phyloP scores from a whole-genome alignment of 2,113 vertebrate species.

The Alectura lathami region DNA sequence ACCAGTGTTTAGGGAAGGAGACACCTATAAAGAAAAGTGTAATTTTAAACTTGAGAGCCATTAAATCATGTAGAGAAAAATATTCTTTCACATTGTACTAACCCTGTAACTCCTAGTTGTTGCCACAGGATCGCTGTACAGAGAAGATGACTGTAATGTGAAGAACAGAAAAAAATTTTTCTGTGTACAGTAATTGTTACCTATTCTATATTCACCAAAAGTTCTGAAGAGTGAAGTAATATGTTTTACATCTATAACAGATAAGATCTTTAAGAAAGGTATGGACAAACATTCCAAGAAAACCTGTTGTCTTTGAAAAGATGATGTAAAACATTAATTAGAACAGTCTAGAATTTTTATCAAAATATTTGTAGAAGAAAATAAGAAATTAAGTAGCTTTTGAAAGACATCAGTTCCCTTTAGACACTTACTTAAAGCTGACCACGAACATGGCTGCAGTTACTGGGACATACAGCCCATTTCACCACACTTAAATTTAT shows the following conservation, averaged over 20 bases:
- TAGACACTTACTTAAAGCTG: background rate
- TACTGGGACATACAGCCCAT: background rate
- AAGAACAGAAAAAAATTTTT: background rate
- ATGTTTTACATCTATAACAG: background rate
- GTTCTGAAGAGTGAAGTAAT: background rate
- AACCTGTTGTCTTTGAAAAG: background rate
- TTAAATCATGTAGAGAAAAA: background rate
- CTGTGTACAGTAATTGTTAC: accelerated
- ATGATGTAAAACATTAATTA: background rate
- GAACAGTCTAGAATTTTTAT: background rate
- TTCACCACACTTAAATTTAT: background rate
- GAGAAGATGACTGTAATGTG: conserved; percentile 72
- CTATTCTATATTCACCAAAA: background rate
- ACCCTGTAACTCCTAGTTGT: conserved; percentile 78
- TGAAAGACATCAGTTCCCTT: background rate
- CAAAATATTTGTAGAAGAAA: background rate
- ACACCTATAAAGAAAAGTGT: conserved; percentile 68
- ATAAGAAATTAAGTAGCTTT: background rate
- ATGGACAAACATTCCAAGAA: background rate
- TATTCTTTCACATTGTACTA: conserved; percentile 65
- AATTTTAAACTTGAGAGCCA: background rate
- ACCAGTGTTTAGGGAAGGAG: conserved; percentile 73
- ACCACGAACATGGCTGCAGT: background rate
- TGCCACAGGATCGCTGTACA: conserved; percentile 76
- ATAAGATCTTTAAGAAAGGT: background rate